phyloP scores from a whole-genome alignment of 1,140 invertebrate species.

The Caenorhabditis remanei region DNA sequence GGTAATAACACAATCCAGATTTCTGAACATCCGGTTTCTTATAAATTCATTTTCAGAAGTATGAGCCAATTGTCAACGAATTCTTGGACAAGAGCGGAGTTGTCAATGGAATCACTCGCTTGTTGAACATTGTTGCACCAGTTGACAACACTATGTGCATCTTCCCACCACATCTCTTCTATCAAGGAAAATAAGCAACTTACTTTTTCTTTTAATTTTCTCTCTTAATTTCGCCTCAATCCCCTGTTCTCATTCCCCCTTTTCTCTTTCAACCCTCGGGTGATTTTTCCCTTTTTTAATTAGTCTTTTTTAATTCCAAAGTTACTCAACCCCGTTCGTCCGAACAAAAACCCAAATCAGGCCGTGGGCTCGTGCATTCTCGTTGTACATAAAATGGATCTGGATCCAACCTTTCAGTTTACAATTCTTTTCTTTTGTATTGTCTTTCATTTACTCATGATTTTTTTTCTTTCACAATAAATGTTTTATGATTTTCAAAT shows the following conservation, averaged over 20 bases:
- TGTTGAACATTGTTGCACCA: conserved; percentile 68
- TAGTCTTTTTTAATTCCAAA: not conserved
- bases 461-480: not conserved
- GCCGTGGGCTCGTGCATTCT: conserved; percentile 61
- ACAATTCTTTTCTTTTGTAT: not conserved
- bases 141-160: conserved; percentile 70
- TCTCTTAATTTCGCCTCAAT: not conserved
- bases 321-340: not conserved
- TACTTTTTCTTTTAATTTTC: conserved; percentile 15
- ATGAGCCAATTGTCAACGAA: conserved; percentile 66
- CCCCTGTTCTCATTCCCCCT: conserved; percentile 40
- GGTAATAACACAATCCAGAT: conserved; percentile 38
- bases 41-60: conserved; percentile 63
- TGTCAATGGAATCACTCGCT: conserved; percentile 68
- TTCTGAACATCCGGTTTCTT: not conserved
- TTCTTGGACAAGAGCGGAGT: conserved; percentile 68
- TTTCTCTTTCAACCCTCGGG: conserved; percentile 46
- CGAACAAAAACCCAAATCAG: conserved; percentile 21
- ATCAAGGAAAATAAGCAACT: conserved; percentile 57
- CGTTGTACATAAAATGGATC: conserved; percentile 40
- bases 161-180: conserved; percentile 70
- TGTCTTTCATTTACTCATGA: not conserved
- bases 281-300: conserved; percentile 21
- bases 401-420: not conserved
- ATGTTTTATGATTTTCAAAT: too few relatives aligned